Evolutionary conservation across 2,888 invertebrate genomes (phyloP), one percentile per base, ranked within the genome.

Genomic region (Nomada flava): DNA sequence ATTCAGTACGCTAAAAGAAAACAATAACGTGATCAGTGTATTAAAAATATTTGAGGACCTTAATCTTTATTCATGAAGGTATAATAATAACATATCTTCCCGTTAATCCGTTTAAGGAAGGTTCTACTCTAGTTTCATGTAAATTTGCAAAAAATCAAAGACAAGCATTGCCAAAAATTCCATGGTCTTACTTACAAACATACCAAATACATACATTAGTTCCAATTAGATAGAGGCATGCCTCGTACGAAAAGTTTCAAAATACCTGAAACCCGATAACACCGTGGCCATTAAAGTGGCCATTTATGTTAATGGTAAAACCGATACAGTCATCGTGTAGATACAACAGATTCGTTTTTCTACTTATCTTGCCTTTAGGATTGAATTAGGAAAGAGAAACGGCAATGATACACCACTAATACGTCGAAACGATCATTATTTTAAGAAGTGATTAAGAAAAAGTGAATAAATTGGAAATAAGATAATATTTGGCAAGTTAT

Each of bases 231-330:
- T 36, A 7, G 36, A 36, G 36, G 7, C 36, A 36, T 36, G 36
- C 7, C 36, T 36, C 36, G 36, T 36, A 36, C 13, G 55, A 13
- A 29, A 47, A 44, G 20, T 11, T 13, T 52, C 52, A 42, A 23
- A 55, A 23, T 55, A 47, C 47, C 23, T 13, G 11, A 13, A 20
- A 15, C 5, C 9, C 29, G 20, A n/a, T 36, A 18, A 10, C 18
- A 20, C 18, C 36, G 26, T 23, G 10, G 55, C 23, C 23, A 18
- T 68, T 36, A 15, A 71, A 76, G 64, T 64, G 50, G 70, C 36
- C 29, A 59, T 67, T 62, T 55, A n/a, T 23, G 4, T 18, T 78
- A 53, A 75, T 67, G 36, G 36, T 23, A 42, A 75, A 47, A 75
- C 60, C 60, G 9, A 26, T 62, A 36, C 13, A 36, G 62, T 26